Evolutionary conservation across 2,797 vertebrate genomes (phyloP).

Genomic region (Sebastes dallii): DNA sequence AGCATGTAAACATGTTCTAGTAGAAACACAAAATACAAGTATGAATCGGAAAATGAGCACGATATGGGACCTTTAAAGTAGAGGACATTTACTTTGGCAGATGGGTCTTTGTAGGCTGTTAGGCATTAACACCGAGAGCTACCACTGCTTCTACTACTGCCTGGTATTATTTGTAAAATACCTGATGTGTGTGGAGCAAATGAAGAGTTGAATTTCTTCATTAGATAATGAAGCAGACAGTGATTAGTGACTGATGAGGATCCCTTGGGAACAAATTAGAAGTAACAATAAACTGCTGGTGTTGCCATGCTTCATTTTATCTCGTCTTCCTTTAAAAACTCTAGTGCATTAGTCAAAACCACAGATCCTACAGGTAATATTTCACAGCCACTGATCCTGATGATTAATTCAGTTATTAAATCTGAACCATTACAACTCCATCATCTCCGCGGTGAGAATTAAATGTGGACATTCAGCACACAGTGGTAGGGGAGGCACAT

Average conservation of each 20-base stretch:
- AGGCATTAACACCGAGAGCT: neutral
- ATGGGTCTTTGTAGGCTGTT: neutral
- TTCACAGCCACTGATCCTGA: neutral
- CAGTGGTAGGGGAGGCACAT: neutral
- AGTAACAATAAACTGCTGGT: neutral
- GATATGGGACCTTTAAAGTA: neutral
- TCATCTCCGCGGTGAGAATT: neutral
- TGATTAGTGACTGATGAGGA: neutral
- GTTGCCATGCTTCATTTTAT: neutral
- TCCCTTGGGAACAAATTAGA: constrained; percentile 17
- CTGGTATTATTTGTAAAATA: neutral
- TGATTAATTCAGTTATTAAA: constrained; percentile 39
- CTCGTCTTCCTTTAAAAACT: neutral
- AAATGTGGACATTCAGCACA: neutral
- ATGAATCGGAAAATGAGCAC: too few relatives aligned
- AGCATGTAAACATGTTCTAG: too few relatives aligned
- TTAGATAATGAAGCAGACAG: neutral
- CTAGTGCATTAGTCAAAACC: neutral
- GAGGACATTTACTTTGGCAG: constrained; percentile 5
- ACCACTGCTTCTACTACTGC: neutral
- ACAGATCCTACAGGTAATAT: constrained; percentile 10
- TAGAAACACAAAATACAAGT: too few relatives aligned
- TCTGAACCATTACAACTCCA: neutral
- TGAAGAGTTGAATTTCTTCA: neutral
- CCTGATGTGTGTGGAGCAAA: neutral